Evolutionary conservation across 2,888 invertebrate species (phyloP).

Genomic region (Physocephala rufipes): DNA sequence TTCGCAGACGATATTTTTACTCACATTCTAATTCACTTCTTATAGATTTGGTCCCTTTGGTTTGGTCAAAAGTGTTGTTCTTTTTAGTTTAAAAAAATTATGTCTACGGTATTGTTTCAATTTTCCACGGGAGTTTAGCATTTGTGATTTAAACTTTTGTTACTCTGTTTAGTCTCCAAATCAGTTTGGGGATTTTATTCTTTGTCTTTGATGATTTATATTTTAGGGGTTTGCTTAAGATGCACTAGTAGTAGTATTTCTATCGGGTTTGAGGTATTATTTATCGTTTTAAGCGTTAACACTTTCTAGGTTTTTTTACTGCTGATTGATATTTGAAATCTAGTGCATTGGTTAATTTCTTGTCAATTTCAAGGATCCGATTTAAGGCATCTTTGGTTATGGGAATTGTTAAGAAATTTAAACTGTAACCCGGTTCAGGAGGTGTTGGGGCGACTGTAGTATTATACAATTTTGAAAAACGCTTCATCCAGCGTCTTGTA

Average conservation of each 20-base stretch:
- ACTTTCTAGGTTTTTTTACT: not conserved
- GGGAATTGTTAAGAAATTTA: not conserved
- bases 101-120: no score
- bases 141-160: no score
- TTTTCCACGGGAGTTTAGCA: no score
- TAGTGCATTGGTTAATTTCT: not conserved
- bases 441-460: slow-evolving; percentile 12
- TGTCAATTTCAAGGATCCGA: not conserved
- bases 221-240: not conserved
- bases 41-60: no score
- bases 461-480: slow-evolving; percentile 11
- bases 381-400: not conserved
- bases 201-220: not conserved
- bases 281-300: not conserved
- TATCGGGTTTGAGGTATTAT: no score
- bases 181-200: no score
- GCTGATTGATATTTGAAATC: not conserved
- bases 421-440: not conserved
- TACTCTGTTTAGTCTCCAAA: no score
- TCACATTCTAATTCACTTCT: no score
- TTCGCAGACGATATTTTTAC: not conserved
- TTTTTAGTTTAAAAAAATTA: no score
- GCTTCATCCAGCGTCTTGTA: not conserved
- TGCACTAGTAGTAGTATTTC: no score
- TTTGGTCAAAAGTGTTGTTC: no score